phyloP scores from a whole-genome alignment of 2,888 invertebrate species.

The Dorcus parallelipipedus region DNA sequence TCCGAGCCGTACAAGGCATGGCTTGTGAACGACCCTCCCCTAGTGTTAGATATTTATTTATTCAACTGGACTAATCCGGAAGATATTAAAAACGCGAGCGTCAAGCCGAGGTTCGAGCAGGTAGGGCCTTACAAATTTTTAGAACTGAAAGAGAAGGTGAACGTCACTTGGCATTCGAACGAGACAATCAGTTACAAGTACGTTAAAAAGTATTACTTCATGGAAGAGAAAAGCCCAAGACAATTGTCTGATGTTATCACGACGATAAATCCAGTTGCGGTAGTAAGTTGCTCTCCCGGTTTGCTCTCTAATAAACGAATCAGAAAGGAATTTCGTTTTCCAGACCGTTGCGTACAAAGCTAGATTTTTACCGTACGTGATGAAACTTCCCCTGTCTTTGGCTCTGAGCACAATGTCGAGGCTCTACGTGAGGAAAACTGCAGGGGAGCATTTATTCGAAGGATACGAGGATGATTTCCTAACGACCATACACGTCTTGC shows the following conservation, averaged over 20 bases:
- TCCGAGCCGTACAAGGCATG: slow-evolving; percentile 40
- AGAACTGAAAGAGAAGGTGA: slow-evolving; percentile 68
- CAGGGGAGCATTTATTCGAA: slow-evolving; percentile 70
- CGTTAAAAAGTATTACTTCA: slow-evolving; percentile 67
- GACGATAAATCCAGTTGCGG: slow-evolving; percentile 72
- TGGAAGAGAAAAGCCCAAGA: slow-evolving; percentile 63
- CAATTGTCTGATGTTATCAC: slow-evolving; percentile 65
- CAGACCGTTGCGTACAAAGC: slow-evolving; percentile 62
- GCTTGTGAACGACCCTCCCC: slow-evolving; percentile 42
- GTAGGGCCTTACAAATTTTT: slow-evolving; percentile 64
- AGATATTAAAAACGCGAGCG: slow-evolving; percentile 54
- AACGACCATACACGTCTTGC: slow-evolving; percentile 54
- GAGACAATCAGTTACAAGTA: slow-evolving; percentile 72
- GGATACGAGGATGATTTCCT: slow-evolving; percentile 77
- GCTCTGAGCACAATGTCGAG: slow-evolving; percentile 56
- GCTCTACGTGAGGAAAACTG: slow-evolving; percentile 61
- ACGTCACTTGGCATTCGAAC: slow-evolving; percentile 66
- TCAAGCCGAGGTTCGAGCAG: slow-evolving; percentile 56
- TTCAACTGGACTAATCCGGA: slow-evolving; percentile 53
- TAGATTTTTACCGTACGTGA: slow-evolving; percentile 55
- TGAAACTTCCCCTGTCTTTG: slow-evolving; percentile 56
- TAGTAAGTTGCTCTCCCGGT: slow-evolving; percentile 50
- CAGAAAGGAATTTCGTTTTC: slow-evolving; percentile 24
- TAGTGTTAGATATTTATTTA: slow-evolving; percentile 40
- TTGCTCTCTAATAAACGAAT: background rate